Base-by-base conservation (phyloP, 2,113 vertebrate genomes). In the Hylia prasina region DNA sequence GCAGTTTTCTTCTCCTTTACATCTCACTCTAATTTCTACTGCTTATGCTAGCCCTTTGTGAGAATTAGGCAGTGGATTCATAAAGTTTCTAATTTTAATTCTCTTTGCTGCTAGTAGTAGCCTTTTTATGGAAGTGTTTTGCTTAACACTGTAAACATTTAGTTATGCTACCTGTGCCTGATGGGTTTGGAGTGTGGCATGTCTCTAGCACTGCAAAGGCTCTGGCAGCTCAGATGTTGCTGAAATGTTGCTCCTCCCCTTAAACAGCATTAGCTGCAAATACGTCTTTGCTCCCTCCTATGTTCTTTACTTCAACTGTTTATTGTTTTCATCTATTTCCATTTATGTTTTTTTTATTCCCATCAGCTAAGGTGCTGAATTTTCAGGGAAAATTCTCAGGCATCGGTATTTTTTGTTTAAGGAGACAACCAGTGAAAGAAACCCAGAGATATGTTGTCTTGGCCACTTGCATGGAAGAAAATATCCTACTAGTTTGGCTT, bases 101-200 rank as follows among this genome's bases (percentile, higher is more conserved):
- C 7, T 77, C 16, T 65, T 60, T 73, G 33, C n/a, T 91, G 51
- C 30, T 77, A 16, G 31, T 58, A 76, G 47, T 82, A 48, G 42
- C 45, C 45, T 91, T 95, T 87, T 72, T 37, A 42, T 85, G 71
- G 78, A 47, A 93, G 37, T 35, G 18, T 90, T 87, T 84, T 82
- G 24, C 37, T 92, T 76, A 60, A 65, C 31, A 42, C 25, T 19
- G 14, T 87, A 65, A 30, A 15, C 51, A 8, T 78, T 90, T 68
- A 85, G 10, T 64, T 76, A n/a, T 27, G 37, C 35, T 88, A 31
- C 64, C 65, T 64, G 7, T 94, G 61, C 84, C 65, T 51, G 25
- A 33, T 33, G 39, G 37, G 15, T 76, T 90, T 90, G 40, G 28
- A 91, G n/a, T 57, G 37, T 64, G 69, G n/a, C 12, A 0, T 25